phyloP scores from a whole-genome alignment of 1,140 invertebrate species.

The roundworm (Caenorhabditis elegans) region WBcel235 BX284603.4:7100501-7101000 shows the following conservation, averaged over 20 bases:
- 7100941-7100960: neutral
- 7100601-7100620: neutral
- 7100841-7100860: neutral
- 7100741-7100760: neutral
- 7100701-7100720: neutral
- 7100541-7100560: too few species aligned
- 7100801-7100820: constrained; percentile 13
- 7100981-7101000: neutral
- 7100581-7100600: neutral
- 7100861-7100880: neutral
- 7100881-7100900: neutral
- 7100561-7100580: neutral
- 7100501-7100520: neutral
- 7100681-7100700: neutral
- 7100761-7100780: neutral
- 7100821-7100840: neutral
- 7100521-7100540: neutral
- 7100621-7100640: neutral
- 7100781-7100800: neutral
- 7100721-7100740: neutral
- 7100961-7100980: neutral
- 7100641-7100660: neutral
- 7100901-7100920: neutral
- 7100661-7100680: neutral
- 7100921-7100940: neutral